Base-by-base conservation (phyloP, 2,888 invertebrate genomes). In the Sphaeridia pumilis region DNA sequence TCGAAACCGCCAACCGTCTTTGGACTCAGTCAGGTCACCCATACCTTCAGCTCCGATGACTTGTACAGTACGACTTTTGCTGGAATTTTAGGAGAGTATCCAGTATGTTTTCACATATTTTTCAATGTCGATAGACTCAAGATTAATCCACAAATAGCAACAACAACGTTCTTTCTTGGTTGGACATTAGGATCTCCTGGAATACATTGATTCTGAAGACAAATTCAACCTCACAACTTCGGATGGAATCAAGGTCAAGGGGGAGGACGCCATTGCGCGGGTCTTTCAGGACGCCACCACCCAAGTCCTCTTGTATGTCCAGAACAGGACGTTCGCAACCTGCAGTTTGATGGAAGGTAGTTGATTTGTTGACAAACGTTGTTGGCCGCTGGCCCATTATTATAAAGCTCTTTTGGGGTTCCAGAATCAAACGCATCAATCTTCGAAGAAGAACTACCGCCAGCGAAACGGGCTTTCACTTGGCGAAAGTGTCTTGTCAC, bases 21-120 rank as follows among this genome's bases (percentile, higher is more conserved):
- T 25, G 52, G 52, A 2, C 43, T 52, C 41, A 47, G 47, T 43
- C 52, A 52, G 35, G 52, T 52, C 20, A 46, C 41, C 14, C 52
- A 52, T 21, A 28, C 46, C 26, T 41, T 47, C 20, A 31, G 42
- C 2, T 20, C 20, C 14, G 42, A 38, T 31, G 52, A 52, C 17
- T 35, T 52, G n/a, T 17, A 28, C n/a, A 36, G 27, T 20, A 46
- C 46, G 2, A 38, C 7, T 7, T 28, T 52, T 14, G 41, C 21
- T 7, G 41, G 46, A 28, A 24, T 52, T 26, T 38, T 52, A 26
- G 4, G 41, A 17, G 41, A 52, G 22, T 52, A 52, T 46, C 52
- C 52, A 14, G 52, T 52, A 34, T 10, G 31, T 31, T 31, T 10
- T n/a, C n/a, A n/a, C n/a, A n/a, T n/a, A n/a, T n/a, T n/a, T n/a